Evolutionary conservation across 2,797 vertebrate genomes (phyloP).

Genomic region (Gambelia wislizenii): DNA sequence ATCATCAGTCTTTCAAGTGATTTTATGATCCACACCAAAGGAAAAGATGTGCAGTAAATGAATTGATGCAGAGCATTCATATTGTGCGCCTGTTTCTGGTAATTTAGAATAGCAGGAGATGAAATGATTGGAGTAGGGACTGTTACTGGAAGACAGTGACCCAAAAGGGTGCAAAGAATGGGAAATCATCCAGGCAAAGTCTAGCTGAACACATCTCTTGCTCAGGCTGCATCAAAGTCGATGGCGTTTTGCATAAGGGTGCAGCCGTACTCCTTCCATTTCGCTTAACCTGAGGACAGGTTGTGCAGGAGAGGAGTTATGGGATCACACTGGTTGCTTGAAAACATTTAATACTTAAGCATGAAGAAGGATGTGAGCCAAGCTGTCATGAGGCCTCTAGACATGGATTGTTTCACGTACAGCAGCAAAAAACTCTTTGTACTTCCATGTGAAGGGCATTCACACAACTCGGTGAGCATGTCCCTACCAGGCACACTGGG

Average conservation of each 20-base stretch:
- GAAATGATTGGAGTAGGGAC: not conserved
- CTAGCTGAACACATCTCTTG: not conserved
- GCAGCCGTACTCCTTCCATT: not conserved
- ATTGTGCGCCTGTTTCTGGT: not conserved
- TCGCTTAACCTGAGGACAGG: not conserved
- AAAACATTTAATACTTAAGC: not conserved
- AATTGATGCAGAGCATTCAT: not conserved
- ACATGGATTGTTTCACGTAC: not conserved
- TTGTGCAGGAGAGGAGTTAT: not conserved
- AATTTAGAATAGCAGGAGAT: not conserved
- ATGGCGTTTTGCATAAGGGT: not conserved
- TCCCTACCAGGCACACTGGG: not conserved
- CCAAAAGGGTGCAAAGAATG: not conserved
- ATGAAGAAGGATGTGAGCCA: not conserved
- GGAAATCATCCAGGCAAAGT: not conserved
- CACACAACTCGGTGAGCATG: not conserved
- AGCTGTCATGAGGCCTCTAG: not conserved
- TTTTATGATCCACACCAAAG: not conserved
- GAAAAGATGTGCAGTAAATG: not conserved
- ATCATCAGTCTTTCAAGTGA: not conserved
- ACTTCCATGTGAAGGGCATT: not conserved
- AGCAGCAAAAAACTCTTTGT: not conserved
- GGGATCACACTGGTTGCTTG: not conserved
- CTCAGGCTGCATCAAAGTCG: not conserved
- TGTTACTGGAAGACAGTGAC: not conserved